A percentile compares a stretch with the other conserved stretches of the same genome.
Conservation (phyloP, 30 jellyfish, hydroid and myxozoan genomes). For the Hydractinia symbiolongicarpus region DNA sequence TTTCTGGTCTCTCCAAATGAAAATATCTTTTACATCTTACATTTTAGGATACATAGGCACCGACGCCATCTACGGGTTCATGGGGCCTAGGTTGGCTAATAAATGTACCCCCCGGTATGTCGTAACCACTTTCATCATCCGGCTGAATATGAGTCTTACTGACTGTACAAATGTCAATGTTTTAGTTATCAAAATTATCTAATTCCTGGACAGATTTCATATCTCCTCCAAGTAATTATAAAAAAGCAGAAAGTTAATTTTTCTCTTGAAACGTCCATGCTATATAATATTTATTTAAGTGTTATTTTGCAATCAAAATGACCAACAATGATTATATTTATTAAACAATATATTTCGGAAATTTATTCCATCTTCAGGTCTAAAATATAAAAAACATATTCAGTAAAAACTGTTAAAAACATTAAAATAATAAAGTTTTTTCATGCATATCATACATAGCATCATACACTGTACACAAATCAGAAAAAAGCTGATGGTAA, state of each 20-base stretch:
- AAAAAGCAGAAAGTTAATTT: not conserved
- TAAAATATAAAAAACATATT: too few relatives aligned
- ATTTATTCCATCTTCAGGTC: too few relatives aligned
- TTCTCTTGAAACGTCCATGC: slow-evolving; percentile 1
- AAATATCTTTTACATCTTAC: slow-evolving; percentile 32
- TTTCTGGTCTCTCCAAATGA: not conserved
- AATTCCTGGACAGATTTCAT: not conserved
- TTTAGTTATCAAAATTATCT: not conserved
- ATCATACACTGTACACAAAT: too few relatives aligned
- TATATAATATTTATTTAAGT: not conserved
- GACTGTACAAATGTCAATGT: not conserved
- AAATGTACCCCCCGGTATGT: slow-evolving; percentile 43
- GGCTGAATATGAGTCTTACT: not conserved
- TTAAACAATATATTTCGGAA: too few relatives aligned
- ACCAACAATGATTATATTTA: too few relatives aligned
- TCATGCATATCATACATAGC: too few relatives aligned
- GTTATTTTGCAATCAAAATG: too few relatives aligned
- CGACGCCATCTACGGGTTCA: slow-evolving; percentile 4
- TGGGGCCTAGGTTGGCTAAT: slow-evolving; percentile 35
- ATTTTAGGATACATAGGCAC: slow-evolving; percentile 38
- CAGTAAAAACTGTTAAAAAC: too few relatives aligned
- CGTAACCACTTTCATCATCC: slow-evolving; percentile 6
- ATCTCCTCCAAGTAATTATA: not conserved
- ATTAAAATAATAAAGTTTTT: too few relatives aligned
- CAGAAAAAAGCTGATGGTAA: too few relatives aligned